Base-by-base conservation (phyloP, 2,888 invertebrate genomes). In the Amblyjoppa fuscipennis region DNA sequence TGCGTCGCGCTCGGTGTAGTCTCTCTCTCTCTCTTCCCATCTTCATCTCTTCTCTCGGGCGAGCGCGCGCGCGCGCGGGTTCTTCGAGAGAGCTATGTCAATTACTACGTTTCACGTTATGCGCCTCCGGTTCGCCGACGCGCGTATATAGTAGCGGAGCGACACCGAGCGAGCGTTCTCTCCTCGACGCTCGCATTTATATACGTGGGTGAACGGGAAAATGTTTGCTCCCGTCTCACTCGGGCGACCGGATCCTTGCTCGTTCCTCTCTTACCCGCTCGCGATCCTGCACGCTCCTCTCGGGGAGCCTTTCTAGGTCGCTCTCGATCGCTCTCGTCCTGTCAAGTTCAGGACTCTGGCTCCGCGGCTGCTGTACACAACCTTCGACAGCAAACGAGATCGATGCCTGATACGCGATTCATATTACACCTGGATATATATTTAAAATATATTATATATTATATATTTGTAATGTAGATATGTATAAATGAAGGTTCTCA, bases 141-240 rank as follows among this genome's bases (percentile, higher is more conserved):
- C 64, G 68, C 79, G 68, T 75, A 78, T 41, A 68, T 59, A 81
- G 78, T 85, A 85, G 83, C 87, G 87, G 81, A 85, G 76, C 74
- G 76, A 53, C 74, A 68, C 84, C 88, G 88, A 88, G 90, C 90
- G 68, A 25, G 51, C 49, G 51, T 66, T 64, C 66, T 31, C 49
- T 51, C 51, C 51, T 51, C 64, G 38, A 64, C 34, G 20, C 31
- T 20, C 71, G 38, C 7, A 64, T 68, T 38, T 61, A 68, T 90
- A 88, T 90, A 92, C 91, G 92, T 92, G 92, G 93, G 92, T 92
- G 93, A 93, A 93, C 93, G 93, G 93, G 92, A 93, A 93, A 93
- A 93, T 91, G 91, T 91, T 92, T 93, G 91, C 41, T 34, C 69
- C 51, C 71, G 31, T 68, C 45, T 64, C 31, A 31, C 66, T 25